Percentiles rank a stretch among this genome's conserved stretches.
Conservation (phyloP, 2,888 invertebrate genomes). For the Apamea sordens region DNA sequence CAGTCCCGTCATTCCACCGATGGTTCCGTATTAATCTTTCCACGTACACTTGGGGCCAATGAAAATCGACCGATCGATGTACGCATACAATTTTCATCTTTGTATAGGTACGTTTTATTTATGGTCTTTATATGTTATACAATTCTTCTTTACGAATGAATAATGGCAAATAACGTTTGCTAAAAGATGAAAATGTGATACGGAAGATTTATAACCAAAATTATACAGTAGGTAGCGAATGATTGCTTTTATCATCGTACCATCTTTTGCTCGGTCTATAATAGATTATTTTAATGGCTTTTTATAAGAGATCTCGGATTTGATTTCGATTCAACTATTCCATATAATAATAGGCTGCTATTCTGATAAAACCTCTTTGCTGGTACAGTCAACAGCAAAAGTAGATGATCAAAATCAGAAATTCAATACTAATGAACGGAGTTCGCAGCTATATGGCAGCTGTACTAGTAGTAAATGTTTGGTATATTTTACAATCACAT, state of each 20-base stretch:
- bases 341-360: constrained; percentile 16
- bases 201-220: constrained; percentile 53
- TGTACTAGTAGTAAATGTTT: too few species aligned
- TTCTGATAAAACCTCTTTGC: constrained; percentile 17
- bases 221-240: constrained; percentile 32
- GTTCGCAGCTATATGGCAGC: too few species aligned
- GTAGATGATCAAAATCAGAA: too few species aligned
- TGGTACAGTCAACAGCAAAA: too few species aligned
- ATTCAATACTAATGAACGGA: too few species aligned
- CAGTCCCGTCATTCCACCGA: constrained; percentile 54
- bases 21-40: constrained; percentile 62
- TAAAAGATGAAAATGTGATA: constrained; percentile 54
- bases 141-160: constrained; percentile 52
- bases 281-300: constrained; percentile 46
- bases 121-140: constrained; percentile 58
- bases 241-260: constrained; percentile 53
- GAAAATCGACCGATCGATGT: constrained; percentile 38
- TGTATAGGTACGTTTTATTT: constrained; percentile 59
- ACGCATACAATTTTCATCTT: constrained; percentile 46
- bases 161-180: constrained; percentile 41
- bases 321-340: constrained; percentile 31
- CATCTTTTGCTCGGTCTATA: constrained; percentile 24
- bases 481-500: too few species aligned
- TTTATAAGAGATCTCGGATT: constrained; percentile 29
- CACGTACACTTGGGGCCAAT: constrained; percentile 47